These are phyloP conservation scores for Aphaenogaster ashmeadi DNA, from an alignment of 1,140 invertebrate species.

Conservation along the genomic window DNA sequence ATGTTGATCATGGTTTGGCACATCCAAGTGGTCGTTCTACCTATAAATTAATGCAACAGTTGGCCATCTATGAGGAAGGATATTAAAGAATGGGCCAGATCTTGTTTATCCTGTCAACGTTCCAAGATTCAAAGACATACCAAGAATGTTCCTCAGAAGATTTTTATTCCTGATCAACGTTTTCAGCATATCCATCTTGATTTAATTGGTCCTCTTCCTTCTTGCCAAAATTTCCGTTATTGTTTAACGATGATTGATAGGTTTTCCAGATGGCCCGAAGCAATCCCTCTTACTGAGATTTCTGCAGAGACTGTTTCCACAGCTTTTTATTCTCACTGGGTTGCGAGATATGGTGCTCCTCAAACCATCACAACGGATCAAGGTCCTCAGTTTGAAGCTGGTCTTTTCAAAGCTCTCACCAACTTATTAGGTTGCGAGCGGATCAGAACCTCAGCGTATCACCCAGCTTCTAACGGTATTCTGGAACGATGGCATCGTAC, in stretches of 20 bases:
- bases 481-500: slow-evolving; percentile 33
- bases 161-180: not conserved
- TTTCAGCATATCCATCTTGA: slow-evolving; percentile 28
- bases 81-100: not conserved
- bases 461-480: slow-evolving; percentile 34
- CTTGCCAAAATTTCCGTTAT: not conserved
- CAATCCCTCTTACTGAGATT: not conserved
- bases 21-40: not conserved
- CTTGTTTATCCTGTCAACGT: slow-evolving; percentile 16
- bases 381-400: slow-evolving; percentile 20
- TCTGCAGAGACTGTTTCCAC: not conserved
- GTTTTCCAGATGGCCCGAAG: not conserved
- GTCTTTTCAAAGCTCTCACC: slow-evolving; percentile 8
- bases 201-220: slow-evolving; percentile 25
- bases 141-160: not conserved
- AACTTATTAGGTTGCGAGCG: slow-evolving; percentile 6
- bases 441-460: slow-evolving; percentile 11
- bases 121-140: slow-evolving; percentile 6
- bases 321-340: not conserved
- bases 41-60: not conserved
- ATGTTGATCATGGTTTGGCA: not conserved
- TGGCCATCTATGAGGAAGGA: slow-evolving; percentile 30
- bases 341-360: slow-evolving; percentile 18
- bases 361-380: slow-evolving; percentile 29
- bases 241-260: slow-evolving; percentile 30